Percentiles rank a stretch among this genome's conserved stretches.
These are phyloP conservation scores for Megalonaias nervosa DNA, from an alignment of 1,140 invertebrate genomes.

Conservation along the genomic window DNA sequence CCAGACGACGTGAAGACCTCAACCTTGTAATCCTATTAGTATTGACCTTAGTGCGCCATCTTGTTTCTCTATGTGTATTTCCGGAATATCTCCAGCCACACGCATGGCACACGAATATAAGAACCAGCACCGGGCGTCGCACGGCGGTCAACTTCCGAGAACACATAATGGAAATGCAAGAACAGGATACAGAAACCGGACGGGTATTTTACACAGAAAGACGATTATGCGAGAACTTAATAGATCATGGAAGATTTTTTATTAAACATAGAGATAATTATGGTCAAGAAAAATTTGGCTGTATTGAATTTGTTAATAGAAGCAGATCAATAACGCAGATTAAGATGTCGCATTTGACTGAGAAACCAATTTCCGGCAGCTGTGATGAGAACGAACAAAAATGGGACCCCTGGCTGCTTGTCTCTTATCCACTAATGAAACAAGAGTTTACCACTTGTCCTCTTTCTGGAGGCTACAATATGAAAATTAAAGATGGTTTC, in stretches of 20 bases:
- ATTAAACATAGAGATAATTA: neutral
- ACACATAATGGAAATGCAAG: slow-evolving; percentile 21
- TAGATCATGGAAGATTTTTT: slow-evolving; percentile 17
- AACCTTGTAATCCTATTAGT: too few species aligned
- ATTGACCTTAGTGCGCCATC: too few species aligned
- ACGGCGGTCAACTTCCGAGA: slow-evolving; percentile 21
- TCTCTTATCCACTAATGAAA: slow-evolving; percentile 28
- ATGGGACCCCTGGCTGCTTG: slow-evolving; percentile 45
- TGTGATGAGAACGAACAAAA: slow-evolving; percentile 39
- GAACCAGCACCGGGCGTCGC: slow-evolving; percentile 6
- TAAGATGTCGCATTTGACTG: slow-evolving; percentile 27
- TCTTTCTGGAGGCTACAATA: slow-evolving; percentile 51
- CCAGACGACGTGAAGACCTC: too few species aligned
- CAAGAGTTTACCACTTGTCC: slow-evolving; percentile 46
- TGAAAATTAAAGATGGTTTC: slow-evolving; percentile 44
- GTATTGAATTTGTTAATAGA: slow-evolving; percentile 41
- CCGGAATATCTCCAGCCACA: slow-evolving; percentile 31
- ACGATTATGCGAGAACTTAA: slow-evolving; percentile 10
- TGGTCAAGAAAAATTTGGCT: slow-evolving; percentile 14
- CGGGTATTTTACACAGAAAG: neutral
- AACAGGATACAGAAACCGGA: slow-evolving; percentile 13
- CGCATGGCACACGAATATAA: slow-evolving; percentile 23
- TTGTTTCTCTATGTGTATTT: slow-evolving; percentile 10
- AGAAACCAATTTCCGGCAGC: slow-evolving; percentile 17
- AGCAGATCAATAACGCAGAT: slow-evolving; percentile 43